Conservation (phyloP, 2,113 vertebrate species). For the Barnardius zonarius region DNA sequence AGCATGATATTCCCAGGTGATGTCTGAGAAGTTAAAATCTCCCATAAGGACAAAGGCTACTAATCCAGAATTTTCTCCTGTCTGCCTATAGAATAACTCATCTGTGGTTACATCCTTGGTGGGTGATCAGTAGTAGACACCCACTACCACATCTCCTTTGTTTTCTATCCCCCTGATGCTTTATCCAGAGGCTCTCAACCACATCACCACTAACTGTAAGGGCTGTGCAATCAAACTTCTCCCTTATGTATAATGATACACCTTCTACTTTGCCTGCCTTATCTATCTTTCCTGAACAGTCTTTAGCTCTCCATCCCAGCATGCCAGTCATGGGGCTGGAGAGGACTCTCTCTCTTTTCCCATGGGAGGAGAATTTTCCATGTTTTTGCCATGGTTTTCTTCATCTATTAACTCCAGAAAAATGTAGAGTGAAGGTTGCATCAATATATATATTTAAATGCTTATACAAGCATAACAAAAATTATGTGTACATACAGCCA, state of each 20-base stretch:
- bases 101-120: background rate
- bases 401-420: background rate
- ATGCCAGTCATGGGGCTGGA: rapidly evolving
- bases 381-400: background rate
- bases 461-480: background rate
- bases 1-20: background rate
- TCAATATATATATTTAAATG: background rate
- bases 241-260: too few relatives aligned
- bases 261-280: background rate
- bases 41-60: too few relatives aligned
- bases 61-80: background rate
- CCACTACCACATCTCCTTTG: background rate
- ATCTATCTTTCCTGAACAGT: background rate
- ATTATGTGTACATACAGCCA: background rate
- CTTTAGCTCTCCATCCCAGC: background rate
- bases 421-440: background rate
- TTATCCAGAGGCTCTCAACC: background rate
- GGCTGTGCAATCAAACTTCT: background rate
- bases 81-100: background rate
- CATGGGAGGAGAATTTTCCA: background rate
- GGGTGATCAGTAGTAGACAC: background rate
- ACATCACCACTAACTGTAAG: background rate
- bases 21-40: background rate
- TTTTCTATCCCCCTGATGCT: background rate
- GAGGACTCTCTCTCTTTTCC: background rate